These are phyloP conservation scores for Noctilio leporinus DNA, from an alignment of 2,113 vertebrate species.

Conservation along the genomic window DNA sequence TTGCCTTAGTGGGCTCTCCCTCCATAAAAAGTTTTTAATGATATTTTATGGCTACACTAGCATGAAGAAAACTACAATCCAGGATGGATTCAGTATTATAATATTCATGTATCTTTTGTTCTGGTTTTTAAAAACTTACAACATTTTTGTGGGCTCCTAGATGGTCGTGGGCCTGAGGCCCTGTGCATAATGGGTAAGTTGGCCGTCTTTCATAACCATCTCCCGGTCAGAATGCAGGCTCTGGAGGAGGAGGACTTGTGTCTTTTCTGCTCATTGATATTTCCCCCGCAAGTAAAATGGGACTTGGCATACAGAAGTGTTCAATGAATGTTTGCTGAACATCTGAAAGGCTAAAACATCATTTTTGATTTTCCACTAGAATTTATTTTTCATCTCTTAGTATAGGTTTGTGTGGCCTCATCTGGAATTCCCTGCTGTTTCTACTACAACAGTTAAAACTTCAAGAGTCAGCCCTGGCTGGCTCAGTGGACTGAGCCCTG, in stretches of 20 bases:
- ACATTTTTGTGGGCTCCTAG: background rate
- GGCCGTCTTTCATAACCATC: background rate
- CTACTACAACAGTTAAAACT: background rate
- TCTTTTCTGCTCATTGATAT: background rate
- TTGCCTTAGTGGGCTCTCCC: background rate
- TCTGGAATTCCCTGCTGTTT: background rate
- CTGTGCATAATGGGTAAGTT: background rate
- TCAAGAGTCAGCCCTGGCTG: no score
- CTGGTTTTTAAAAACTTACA: background rate
- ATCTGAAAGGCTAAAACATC: background rate
- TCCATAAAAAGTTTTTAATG: background rate
- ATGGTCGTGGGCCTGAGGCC: background rate
- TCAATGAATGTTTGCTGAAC: background rate
- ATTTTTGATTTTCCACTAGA: conserved; percentile 34
- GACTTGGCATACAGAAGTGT: background rate
- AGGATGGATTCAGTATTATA: background rate
- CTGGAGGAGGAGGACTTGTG: background rate
- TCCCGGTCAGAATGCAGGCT: background rate
- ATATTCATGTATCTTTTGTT: background rate
- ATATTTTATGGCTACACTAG: background rate
- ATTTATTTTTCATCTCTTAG: background rate
- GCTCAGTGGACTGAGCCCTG: no score
- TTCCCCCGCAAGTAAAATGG: background rate
- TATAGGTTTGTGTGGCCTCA: background rate
- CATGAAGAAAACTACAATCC: background rate